These are phyloP conservation scores for Diadema setosum DNA, from an alignment of 35 echinoderm and acorn worm species.

Conservation along the genomic window DNA sequence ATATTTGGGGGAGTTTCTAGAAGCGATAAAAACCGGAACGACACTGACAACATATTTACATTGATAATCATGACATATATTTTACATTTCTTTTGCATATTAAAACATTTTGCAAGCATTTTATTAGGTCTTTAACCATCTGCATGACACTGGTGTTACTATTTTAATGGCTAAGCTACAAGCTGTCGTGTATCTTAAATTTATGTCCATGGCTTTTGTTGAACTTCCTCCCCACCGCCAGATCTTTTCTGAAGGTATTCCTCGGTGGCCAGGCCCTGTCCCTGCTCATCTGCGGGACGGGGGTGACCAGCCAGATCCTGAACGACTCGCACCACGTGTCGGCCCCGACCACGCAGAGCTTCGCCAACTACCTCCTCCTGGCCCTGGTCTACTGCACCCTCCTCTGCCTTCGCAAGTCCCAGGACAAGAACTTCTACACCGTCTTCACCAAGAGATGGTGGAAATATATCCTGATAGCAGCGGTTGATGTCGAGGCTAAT, in stretches of 20 bases:
- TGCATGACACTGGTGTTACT: too few relatives aligned
- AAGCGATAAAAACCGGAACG: too few relatives aligned
- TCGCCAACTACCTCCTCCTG: conserved; percentile 86
- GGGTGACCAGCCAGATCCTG: conserved; percentile 86
- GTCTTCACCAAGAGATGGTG: conserved; percentile 78
- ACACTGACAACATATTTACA: too few relatives aligned
- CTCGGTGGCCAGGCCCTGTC: conserved; percentile 80
- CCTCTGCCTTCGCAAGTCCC: conserved; percentile 49
- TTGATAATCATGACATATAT: too few relatives aligned
- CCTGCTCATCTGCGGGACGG: conserved; percentile 89
- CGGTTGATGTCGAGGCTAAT: conserved; percentile 92
- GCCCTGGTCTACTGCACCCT: conserved; percentile 65
- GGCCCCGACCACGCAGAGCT: conserved; percentile 88
- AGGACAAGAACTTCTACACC: conserved; percentile 68
- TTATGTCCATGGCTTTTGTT: too few relatives aligned
- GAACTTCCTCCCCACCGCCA: background rate
- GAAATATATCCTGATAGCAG: conserved; percentile 87
- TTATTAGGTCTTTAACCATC: too few relatives aligned
- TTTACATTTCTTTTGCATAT: too few relatives aligned
- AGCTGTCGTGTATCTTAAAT: too few relatives aligned
- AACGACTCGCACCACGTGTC: conserved; percentile 27
- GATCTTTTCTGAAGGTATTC: conserved; percentile 79
- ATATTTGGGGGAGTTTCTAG: too few relatives aligned
- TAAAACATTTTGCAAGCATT: too few relatives aligned
- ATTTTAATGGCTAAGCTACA: too few relatives aligned